phyloP scores from a whole-genome alignment of 64 coral and sea anemone genomes.

The Stichodactyla mertensii region DNA sequence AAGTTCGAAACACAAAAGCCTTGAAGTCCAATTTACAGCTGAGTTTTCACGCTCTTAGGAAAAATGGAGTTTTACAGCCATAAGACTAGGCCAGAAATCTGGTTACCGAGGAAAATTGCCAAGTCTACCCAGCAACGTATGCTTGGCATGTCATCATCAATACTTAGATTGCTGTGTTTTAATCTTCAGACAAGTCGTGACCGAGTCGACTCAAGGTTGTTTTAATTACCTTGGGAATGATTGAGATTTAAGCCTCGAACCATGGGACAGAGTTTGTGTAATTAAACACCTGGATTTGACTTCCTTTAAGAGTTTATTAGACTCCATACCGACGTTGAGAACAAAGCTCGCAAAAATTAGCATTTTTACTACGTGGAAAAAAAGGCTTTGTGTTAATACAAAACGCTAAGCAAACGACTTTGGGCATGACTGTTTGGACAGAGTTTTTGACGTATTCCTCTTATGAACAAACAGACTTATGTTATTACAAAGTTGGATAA shows the following conservation, averaged over 20 bases:
- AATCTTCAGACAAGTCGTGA: not conserved
- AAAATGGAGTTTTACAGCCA: not conserved
- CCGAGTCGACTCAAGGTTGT: not conserved
- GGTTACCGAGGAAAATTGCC: not conserved
- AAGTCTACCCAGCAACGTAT: constrained; percentile 12
- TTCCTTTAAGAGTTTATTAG: not conserved
- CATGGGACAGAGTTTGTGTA: not conserved
- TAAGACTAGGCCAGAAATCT: not conserved
- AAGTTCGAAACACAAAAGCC: not conserved
- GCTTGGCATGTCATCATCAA: constrained; percentile 5
- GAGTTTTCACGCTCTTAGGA: not conserved
- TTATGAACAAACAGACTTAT: not conserved
- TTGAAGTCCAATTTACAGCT: not conserved
- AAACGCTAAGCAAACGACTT: not conserved
- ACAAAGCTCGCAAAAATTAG: not conserved
- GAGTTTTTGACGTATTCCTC: not conserved
- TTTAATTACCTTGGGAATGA: not conserved
- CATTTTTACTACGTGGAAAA: not conserved
- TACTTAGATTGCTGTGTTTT: not conserved
- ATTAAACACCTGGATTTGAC: not conserved
- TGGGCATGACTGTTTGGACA: not conserved
- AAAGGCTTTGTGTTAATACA: not conserved
- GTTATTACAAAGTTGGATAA: not conserved
- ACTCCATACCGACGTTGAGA: not conserved
- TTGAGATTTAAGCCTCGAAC: not conserved